A percentile compares a stretch with the other conserved stretches of the same genome.
Conservation (phyloP, 64 coral and sea anemone species). For the Stichodactyla helianthus region DNA sequence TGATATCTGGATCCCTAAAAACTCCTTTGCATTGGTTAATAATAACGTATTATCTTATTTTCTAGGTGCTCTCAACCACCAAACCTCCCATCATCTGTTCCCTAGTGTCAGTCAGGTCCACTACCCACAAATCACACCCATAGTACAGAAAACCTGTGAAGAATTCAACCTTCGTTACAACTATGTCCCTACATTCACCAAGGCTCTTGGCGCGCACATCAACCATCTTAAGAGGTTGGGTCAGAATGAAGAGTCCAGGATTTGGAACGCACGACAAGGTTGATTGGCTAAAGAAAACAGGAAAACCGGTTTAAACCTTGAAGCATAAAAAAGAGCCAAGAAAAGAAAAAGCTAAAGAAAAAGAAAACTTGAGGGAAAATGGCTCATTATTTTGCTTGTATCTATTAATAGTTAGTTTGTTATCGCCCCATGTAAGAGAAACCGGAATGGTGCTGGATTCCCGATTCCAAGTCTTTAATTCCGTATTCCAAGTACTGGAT, state of each 20-base stretch:
- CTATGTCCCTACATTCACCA: slow-evolving; percentile 60
- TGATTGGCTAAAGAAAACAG: not conserved
- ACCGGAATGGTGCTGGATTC: too few relatives aligned
- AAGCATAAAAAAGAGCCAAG: too few relatives aligned
- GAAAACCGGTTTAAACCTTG: not conserved
- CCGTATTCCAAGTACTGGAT: too few relatives aligned
- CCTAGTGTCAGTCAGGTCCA: slow-evolving; percentile 71
- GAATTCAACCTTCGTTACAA: slow-evolving; percentile 88
- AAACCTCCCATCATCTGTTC: slow-evolving; percentile 79
- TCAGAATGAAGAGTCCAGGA: not conserved
- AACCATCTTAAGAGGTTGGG: slow-evolving; percentile 52
- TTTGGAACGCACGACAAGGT: too few relatives aligned
- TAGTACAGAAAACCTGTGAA: slow-evolving; percentile 64
- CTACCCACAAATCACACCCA: slow-evolving; percentile 83
- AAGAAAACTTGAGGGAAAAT: too few relatives aligned
- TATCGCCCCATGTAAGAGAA: too few relatives aligned
- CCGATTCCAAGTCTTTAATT: too few relatives aligned
- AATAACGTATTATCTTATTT: not conserved
- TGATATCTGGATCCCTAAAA: too few relatives aligned
- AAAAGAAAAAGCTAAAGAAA: too few relatives aligned
- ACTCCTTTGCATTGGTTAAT: too few relatives aligned
- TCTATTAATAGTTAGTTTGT: too few relatives aligned
- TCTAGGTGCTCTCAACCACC: slow-evolving; percentile 83
- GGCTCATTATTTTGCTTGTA: too few relatives aligned
- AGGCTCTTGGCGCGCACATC: slow-evolving; percentile 69